A percentile compares a stretch with the other conserved stretches of the same genome.
These are phyloP conservation scores for Microctenopoma stevenorrisi DNA, from an alignment of 2,797 vertebrate genomes.

Conservation along the genomic window DNA sequence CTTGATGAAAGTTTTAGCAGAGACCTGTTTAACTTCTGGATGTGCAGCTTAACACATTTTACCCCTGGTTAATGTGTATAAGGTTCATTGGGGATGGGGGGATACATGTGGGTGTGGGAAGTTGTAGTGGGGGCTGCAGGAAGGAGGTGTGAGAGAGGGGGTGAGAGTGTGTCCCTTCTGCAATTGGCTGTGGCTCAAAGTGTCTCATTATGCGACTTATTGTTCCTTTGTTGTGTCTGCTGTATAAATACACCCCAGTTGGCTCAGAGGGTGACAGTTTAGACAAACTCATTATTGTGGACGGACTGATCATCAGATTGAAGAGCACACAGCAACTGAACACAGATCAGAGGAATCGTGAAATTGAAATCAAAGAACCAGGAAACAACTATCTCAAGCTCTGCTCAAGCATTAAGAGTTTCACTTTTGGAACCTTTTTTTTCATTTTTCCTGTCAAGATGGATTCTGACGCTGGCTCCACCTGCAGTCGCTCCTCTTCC, in stretches of 20 bases:
- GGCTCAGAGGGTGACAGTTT: constrained; percentile 73
- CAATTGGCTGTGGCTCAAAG: constrained; percentile 85
- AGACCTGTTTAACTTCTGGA: constrained; percentile 27
- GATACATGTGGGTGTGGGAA: constrained; percentile 69
- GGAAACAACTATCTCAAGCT: constrained; percentile 18
- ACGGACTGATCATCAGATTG: constrained; percentile 47
- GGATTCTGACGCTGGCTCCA: constrained; percentile 86
- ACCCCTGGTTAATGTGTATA: constrained; percentile 69
- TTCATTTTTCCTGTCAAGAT: constrained; percentile 59
- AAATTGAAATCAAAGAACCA: background rate
- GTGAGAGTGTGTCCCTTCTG: constrained; percentile 83
- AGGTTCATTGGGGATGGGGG: constrained; percentile 48
- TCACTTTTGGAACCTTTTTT: constrained; percentile 23
- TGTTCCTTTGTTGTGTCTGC: constrained; percentile 86
- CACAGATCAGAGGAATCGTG: background rate
- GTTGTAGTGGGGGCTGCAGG: constrained; percentile 68
- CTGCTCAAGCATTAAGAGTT: background rate
- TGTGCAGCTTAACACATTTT: constrained; percentile 54
- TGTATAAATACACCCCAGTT: constrained; percentile 82
- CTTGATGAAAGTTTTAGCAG: constrained; percentile 16
- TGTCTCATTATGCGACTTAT: constrained; percentile 87
- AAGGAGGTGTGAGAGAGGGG: constrained; percentile 66
- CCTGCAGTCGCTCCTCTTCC: constrained; percentile 85
- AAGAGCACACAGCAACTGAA: constrained; percentile 25
- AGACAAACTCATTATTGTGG: constrained; percentile 63